Evolutionary conservation across 2,797 vertebrate species (phyloP), one percentile per base, ranked within the genome.

Genomic region (Mallotus villosus): DNA sequence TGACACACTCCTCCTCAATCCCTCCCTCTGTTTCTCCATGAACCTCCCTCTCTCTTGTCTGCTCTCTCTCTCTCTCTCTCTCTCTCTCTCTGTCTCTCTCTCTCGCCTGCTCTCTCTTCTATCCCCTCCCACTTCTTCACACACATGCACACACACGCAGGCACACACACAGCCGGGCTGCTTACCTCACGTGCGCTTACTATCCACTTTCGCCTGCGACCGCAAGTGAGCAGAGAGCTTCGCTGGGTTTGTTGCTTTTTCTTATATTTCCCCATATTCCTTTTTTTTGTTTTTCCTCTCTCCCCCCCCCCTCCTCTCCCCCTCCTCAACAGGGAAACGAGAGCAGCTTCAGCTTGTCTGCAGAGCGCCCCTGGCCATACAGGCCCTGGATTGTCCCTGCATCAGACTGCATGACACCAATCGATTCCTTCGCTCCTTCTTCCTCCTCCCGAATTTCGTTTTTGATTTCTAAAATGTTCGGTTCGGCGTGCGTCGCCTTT

Each of bases 51-150:
- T 11, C 37, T 41, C 9, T 9, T 9, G 7, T 1, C 9, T 11
- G 7, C 37, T 41, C 37, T 41, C 37, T 41, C 34, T 7, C 37
- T 37, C 73, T 81, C 72, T 2, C 29, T 79, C 77, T 77, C 78
- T 80, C 77, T 71, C 79, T 75, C 84, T 86, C 34, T 37, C 34
- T 37, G 2, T 3, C 29, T 29, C 29, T 29, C 29, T 34, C 32
- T 34, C 32, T 34, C 63, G 64, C 81, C 75, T 67, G 69, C 81
- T 86, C 81, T 86, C 79, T 75, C 83, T 86, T 88, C 79, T 90
- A 78, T 91, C 85, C 84, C 91, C 93, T 90, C 91, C 92, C 92
- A 91, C 90, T 91, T 91, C 89, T 84, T 84, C 80, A 77, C 80
- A 83, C 86, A 88, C 70, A 70, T 17, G 25, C 68, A 76, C 69